Base-by-base conservation (phyloP, 2,888 invertebrate genomes). In the Lycophotia porphyrea region DNA sequence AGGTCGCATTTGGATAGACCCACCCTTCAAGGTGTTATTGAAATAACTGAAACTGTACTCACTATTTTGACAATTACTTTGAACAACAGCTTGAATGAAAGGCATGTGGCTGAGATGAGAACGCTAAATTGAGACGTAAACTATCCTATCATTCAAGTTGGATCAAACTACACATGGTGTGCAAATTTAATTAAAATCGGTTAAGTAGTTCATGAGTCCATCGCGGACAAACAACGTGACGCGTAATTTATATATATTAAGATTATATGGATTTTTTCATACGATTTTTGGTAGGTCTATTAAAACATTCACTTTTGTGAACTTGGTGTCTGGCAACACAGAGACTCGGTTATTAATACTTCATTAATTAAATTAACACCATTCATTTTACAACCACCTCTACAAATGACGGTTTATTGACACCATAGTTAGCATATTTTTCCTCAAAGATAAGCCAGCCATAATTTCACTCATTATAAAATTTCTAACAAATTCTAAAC, bases 361-460 rank as follows among this genome's bases (percentile, higher is more conserved):
- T 73, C 3, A 49, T 24, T 55, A 24, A 76, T 49, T 49, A 2
- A 34, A 61, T 76, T 49, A 49, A 42, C 34, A 42, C 34, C n/a
- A 11, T 49, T 27, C n/a, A 31, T 31, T 15, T 42, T 21, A 39
- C 8, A 34, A 44, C 44, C 58, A 60, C 15, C 5, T 36, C 24
- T 8, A 60, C 7, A 34, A 27, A 42, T 52, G 7, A 24, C 18
- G 34, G 60, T 80, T 71, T 49, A 49, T 76, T 80, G 72, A 72
- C 49, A 80, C 5, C 15, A 42, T 27, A 21, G 0, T 55, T 78
- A 67, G 31, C 15, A 39, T 27, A 13, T 27, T 47, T 69, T 47
- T 55, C 9, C 13, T n/a, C 5, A 52, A 27, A 60, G 27, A 36
- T 60, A 79, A 49, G 24, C 24, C n/a, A 39, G 27, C 47, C 24